Base-by-base conservation (phyloP, 2,797 vertebrate species). In the Spinibarbus caldwelli region DNA sequence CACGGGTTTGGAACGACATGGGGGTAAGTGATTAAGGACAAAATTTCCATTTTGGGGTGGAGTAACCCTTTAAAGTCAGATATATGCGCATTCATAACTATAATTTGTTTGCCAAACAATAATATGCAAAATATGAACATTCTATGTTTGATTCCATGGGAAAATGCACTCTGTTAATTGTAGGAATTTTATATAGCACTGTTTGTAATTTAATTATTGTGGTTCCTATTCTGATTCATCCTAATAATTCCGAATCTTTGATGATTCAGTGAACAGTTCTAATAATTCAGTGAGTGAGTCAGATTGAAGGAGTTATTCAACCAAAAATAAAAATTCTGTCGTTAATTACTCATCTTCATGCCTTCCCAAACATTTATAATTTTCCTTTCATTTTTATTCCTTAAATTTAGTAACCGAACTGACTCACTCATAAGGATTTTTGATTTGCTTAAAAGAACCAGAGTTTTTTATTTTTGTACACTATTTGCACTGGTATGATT, bases 51-150 rank as follows among this genome's bases (percentile, higher is more conserved):
- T n/a, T n/a, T n/a, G n/a, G n/a, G n/a, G n/a, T n/a, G n/a, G n/a
- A n/a, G n/a, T n/a, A n/a, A n/a, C n/a, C n/a, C n/a, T n/a, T n/a
- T n/a, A n/a, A 31, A 47, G 71, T 47, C 19, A 49, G 19, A 66
- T 78, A 78, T 59, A 41, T 45, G 26, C 17, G 10, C 15, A n/a
- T n/a, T n/a, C n/a, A n/a, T n/a, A n/a, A n/a, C n/a, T n/a, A 57
- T 77, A 36, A 11, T 78, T 78, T 17, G 52, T 41, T 78, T 59
- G n/a, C n/a, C n/a, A n/a, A n/a, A n/a, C n/a, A n/a, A n/a, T n/a
- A n/a, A n/a, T 59, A 36, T 26, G 75, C 34, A 68, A 41, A 66
- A 34, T 66, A 34, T 66, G 14, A 76, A 52, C 31, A 36, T 54
- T 57, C 73, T 36, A 38, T 23, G 10, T 41, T 36, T 41, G 34